Base-by-base conservation (phyloP, 2,888 invertebrate species). In the Glaucopsyche alexis region DNA sequence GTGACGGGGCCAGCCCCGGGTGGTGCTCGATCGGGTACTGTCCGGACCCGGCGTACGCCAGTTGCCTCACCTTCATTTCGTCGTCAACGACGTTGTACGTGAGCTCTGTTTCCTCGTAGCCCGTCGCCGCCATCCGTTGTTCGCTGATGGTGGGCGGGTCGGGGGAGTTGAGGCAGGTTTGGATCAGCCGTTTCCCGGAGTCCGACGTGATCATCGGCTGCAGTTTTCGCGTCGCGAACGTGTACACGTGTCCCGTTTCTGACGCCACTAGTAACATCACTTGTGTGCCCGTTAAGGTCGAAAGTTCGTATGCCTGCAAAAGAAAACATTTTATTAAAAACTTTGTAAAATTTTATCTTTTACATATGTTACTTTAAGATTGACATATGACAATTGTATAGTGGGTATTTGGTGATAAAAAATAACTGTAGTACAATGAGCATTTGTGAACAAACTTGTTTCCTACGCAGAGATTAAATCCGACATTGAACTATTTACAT, bases 131-230 rank as follows among this genome's bases (percentile, higher is more conserved):
- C 99, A 99, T 99, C 81, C 99, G 95, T 91, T 99, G 99, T 93
- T 99, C 98, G 78, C 96, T 96, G 79, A 95, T 95, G 77, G 94
- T 96, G 75, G 96, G 96, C 76, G 98, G 98, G 91, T 99, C 99
- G 67, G 99, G 99, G 71, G 98, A 98, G 93, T 99, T 99, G 77
- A 99, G 95, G 91, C 99, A 99, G 80, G 99, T 99, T 94, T 99
- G 99, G 84, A 99, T 99, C 81, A 99, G 94, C 78, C 98, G 97
- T 91, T 99, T 99, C 80, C 99, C 99, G 75, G 97, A 97, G 87
- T 97, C 97, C 80, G 99, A 99, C 70, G 99, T 99, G 89, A 99
- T 99, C 99, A 99, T 99, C 79, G 99, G 99, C 91, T 99, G 99
- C 73, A 99, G 95, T 90, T 99, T 99, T 80, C 99, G 95, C 80